Evolutionary conservation across 2,888 invertebrate species (phyloP), one percentile per base, ranked within the genome.

Genomic region (Blomia tropicalis): DNA sequence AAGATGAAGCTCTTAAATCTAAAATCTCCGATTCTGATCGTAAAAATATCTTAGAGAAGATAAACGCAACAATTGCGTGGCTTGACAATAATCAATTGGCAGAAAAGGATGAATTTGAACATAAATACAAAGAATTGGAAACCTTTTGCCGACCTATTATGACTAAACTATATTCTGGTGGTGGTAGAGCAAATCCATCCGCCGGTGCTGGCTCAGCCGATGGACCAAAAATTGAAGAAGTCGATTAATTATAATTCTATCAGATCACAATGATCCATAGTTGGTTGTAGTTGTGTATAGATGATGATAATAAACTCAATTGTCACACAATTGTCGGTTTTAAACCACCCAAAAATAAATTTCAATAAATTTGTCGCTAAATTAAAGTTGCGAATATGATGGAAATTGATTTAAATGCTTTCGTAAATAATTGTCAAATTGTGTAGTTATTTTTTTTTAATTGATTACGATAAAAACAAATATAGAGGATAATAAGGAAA

Each of bases 81-180:
- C 74, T 91, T 36, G 91, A 91, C 69, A 74, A 76, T 25, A 87
- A 89, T 71, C 79, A 81, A 66, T 77, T 88, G 70, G 92, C 90
- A 41, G 91, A 91, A 69, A 90, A 90, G 76, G 90, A 91, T 72
- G 91, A 92, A 76, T 91, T 86, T 71, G 89, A 90, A 73, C 85
- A 89, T 77, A 87, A 90, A 74, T 89, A 90, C 77, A 93, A 93
- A 77, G 92, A 93, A 75, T 75, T 93, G 71, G 91, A 93, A 76
- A 80, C 81, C 64, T 79, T 91, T 58, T 92, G 90, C 81, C 89
- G 85, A 75, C 92, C 92, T 29, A 91, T 93, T 75, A 86, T 93
- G 74, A 88, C 90, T 64, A 92, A 91, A 78, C 75, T 95, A 77
- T 56, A 56, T 36, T 30, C 14, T 2, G 31, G 47, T 22, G 60